Evolutionary conservation across 2,113 vertebrate species (phyloP).

Genomic region (Dromas ardeola): DNA sequence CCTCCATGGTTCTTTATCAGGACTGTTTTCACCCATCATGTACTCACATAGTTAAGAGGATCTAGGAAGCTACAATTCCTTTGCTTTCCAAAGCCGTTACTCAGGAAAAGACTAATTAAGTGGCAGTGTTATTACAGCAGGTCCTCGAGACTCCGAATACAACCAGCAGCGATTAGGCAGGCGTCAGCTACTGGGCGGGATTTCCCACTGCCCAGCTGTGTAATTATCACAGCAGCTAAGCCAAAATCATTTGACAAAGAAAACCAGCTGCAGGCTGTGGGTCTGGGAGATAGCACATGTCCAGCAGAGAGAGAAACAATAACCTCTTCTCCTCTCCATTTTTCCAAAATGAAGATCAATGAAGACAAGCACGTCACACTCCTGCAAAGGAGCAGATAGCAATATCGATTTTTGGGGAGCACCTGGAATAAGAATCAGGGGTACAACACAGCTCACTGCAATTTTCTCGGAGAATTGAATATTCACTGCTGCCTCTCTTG

Average conservation of each 20-base stretch:
- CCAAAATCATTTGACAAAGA: slow-evolving; percentile 38
- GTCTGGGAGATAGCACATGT: neutral
- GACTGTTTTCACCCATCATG: neutral
- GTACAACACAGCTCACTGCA: neutral
- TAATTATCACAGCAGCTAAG: slow-evolving; percentile 17
- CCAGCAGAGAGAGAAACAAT: neutral
- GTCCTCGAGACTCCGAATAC: slow-evolving; percentile 7
- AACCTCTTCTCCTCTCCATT: neutral
- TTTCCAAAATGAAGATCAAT: neutral
- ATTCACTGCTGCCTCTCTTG: neutral
- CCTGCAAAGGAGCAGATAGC: neutral
- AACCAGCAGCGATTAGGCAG: slow-evolving; percentile 45
- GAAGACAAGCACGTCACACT: accelerated
- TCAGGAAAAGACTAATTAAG: slow-evolving; percentile 70
- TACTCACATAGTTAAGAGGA: neutral
- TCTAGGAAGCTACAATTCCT: slow-evolving; percentile 1
- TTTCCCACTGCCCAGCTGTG: slow-evolving; percentile 61
- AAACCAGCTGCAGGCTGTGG: slow-evolving; percentile 26
- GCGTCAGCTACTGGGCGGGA: slow-evolving; percentile 55
- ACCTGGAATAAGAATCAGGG: neutral
- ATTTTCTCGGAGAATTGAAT: neutral
- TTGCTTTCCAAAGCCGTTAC: slow-evolving; percentile 34
- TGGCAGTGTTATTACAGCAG: slow-evolving; percentile 62
- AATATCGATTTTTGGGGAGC: neutral
- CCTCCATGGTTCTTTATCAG: neutral